Evolutionary conservation across 2,113 vertebrate species (phyloP), one percentile per base, ranked within the genome.

Genomic region (Alouatta palliata): DNA sequence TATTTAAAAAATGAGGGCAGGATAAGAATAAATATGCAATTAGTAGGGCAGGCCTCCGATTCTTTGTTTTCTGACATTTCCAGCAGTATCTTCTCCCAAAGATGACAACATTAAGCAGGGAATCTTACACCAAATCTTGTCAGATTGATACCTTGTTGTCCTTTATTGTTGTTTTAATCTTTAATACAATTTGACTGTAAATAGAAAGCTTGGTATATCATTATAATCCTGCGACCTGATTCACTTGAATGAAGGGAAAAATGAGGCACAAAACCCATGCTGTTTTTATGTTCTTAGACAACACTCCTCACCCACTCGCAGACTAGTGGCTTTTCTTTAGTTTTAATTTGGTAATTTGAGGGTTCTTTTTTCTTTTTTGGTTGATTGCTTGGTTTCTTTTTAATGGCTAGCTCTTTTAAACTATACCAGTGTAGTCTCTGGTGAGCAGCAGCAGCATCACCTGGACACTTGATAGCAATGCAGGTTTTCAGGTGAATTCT

Each of bases 1-100:
- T 76, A 86, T 70, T 75, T 87, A 73, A 95, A 96, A 95, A 91
- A 94, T 94, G 80, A 97, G 17, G 75, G 70, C 92, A 84, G 95
- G 32, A 81, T 9, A 80, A 96, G 45, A 91, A 82, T 95, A 94
- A 96, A 91, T 93, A 82, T 94, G 64, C 37, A 91, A n/a, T 80
- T 94, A 35, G 2, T 52, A 76, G n/a, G 47, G n/a, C 40, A 94
- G 47, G 0, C 10, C 25, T 85, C 25, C 3, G 23, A 58, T 45
- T 35, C 43, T 61, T 97, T 23, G 40, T 45, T 95, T 80, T 71
- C 37, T 75, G 61, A 43, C 20, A 37, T 52, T 94, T 58, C 20
- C 58, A 79, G 56, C 21, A 40, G 37, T 70, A 77, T 10, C 49
- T 91, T 91, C 64, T 89, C 47, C 54, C 37, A 92, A 73, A 87